Percentiles rank a stretch among this genome's conserved stretches.
Evolutionary conservation across 2,888 invertebrate species (phyloP).

Genomic region (Morpho achilles): DNA sequence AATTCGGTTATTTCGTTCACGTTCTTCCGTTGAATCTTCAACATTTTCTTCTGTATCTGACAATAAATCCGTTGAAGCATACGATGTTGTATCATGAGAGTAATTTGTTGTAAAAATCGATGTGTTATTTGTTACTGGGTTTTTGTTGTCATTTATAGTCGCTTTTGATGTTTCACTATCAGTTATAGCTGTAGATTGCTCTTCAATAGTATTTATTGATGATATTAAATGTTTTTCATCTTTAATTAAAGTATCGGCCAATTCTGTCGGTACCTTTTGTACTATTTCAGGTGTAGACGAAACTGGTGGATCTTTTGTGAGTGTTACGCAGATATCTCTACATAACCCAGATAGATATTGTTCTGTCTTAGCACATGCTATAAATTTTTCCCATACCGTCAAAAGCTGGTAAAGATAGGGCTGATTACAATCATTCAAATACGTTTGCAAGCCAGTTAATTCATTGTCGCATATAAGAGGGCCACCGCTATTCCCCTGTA

Average conservation of each 20-base stretch:
- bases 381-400: conserved; percentile 52
- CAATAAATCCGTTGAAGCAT: conserved; percentile 9
- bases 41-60: conserved; percentile 14
- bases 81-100: conserved; percentile 2
- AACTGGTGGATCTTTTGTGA: conserved; percentile 47
- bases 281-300: neutral
- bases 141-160: conserved; percentile 13
- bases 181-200: conserved; percentile 1
- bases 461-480: conserved; percentile 59
- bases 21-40: conserved; percentile 11
- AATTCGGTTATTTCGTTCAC: conserved; percentile 20
- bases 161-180: conserved; percentile 12
- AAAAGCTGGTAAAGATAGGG: conserved; percentile 61
- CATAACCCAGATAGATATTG: conserved; percentile 50
- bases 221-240: neutral
- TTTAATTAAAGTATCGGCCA: neutral
- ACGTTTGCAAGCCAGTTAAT: conserved; percentile 59
- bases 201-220: conserved; percentile 1
- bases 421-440: conserved; percentile 54
- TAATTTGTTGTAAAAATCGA: conserved; percentile 7
- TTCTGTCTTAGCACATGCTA: conserved; percentile 52
- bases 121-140: conserved; percentile 10
- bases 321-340: conserved; percentile 42
- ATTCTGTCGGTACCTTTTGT: conserved; percentile 1
- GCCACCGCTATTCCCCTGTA: conserved; percentile 64